Evolutionary conservation across 2,113 vertebrate species (phyloP).

Genomic region (Excalfactoria chinensis): DNA sequence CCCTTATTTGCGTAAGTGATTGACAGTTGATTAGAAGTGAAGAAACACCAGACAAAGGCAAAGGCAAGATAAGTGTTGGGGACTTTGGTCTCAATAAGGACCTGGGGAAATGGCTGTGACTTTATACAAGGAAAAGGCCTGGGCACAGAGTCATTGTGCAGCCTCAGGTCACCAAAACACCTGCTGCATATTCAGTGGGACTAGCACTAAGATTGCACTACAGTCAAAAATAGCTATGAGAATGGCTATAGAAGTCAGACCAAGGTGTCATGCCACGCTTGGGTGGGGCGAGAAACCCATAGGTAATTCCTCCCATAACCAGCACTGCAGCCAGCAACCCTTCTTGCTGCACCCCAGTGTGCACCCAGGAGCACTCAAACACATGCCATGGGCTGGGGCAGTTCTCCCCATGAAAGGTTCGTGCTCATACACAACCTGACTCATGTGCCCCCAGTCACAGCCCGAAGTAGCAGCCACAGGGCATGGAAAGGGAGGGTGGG

Average conservation of each 20-base stretch:
- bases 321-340: fast-evolving
- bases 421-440: neutral
- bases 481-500: constrained; percentile 31
- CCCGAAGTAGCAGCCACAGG: neutral
- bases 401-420: neutral
- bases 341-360: fast-evolving
- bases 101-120: neutral
- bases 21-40: constrained; percentile 9
- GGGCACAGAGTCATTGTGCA: neutral
- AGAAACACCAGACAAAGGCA: neutral
- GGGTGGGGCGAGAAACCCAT: fast-evolving
- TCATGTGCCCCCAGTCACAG: neutral
- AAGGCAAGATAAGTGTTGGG: neutral
- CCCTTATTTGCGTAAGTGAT: constrained; percentile 41
- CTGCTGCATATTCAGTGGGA: neutral
- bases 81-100: neutral
- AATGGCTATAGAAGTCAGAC: neutral
- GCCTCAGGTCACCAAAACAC: neutral
- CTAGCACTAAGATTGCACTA: neutral
- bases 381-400: fast-evolving
- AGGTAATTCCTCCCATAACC: neutral
- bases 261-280: neutral
- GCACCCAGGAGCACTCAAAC: neutral
- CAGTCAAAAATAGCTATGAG: neutral
- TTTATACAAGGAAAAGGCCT: neutral